phyloP scores from a whole-genome alignment of 2,888 invertebrate genomes.

The Bruchidius siliquastri region DNA sequence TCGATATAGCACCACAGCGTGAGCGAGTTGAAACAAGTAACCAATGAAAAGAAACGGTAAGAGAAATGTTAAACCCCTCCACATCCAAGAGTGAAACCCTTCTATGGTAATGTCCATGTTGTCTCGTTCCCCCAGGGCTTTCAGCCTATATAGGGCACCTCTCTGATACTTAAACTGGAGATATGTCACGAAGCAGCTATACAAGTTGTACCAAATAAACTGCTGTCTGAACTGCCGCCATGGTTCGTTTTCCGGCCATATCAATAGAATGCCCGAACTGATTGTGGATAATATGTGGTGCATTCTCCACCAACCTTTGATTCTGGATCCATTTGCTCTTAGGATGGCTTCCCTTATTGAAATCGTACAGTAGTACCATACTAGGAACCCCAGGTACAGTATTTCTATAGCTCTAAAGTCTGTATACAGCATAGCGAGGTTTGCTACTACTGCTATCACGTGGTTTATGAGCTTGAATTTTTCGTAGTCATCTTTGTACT shows the following conservation, averaged over 20 bases:
- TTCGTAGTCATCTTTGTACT: slow-evolving; percentile 97
- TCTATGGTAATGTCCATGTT: slow-evolving; percentile 99
- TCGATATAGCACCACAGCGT: slow-evolving; percentile 81
- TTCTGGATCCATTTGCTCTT: slow-evolving; percentile 93
- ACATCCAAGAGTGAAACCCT: slow-evolving; percentile 99
- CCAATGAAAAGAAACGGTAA: slow-evolving; percentile 92
- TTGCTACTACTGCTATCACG: slow-evolving; percentile 78
- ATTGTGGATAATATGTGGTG: slow-evolving; percentile 97
- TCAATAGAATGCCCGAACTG: slow-evolving; percentile 85
- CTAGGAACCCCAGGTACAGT: slow-evolving; percentile 84
- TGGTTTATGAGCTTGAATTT: slow-evolving; percentile 93
- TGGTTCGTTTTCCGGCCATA: slow-evolving; percentile 92
- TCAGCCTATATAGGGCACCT: slow-evolving; percentile 61
- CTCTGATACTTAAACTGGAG: slow-evolving; percentile 65
- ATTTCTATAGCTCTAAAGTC: slow-evolving; percentile 70
- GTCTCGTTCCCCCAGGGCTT: slow-evolving; percentile 92
- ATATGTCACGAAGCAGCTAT: slow-evolving; percentile 66
- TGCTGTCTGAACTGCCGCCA: slow-evolving; percentile 86
- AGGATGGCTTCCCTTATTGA: slow-evolving; percentile 97
- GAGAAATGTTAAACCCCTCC: slow-evolving; percentile 92
- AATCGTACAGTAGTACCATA: slow-evolving; percentile 99
- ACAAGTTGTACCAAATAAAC: slow-evolving; percentile 90
- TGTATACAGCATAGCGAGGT: slow-evolving; percentile 61
- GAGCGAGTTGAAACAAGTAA: slow-evolving; percentile 92
- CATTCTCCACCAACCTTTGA: slow-evolving; percentile 96